A percentile compares a stretch with the other conserved stretches of the same genome.
Evolutionary conservation across 1,140 invertebrate genomes (phyloP).

Genomic region (Andrena cerasifolii): DNA sequence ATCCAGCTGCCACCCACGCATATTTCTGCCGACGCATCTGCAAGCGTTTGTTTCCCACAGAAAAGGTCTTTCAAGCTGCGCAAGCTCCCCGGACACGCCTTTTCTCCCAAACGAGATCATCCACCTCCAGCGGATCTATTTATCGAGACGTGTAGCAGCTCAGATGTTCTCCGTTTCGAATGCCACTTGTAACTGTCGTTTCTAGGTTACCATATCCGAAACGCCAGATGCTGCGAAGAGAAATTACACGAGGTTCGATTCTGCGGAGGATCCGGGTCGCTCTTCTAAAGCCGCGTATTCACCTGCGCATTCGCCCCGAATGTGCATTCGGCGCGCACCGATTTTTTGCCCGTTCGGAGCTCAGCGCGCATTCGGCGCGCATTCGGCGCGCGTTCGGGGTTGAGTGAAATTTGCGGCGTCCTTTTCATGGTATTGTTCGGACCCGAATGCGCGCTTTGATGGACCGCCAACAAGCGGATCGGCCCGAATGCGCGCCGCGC

Average conservation of each 20-base stretch:
- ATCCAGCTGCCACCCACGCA: constrained; percentile 30
- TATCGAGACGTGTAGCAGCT: not conserved
- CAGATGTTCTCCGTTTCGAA: not conserved
- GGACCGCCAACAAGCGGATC: too few species aligned
- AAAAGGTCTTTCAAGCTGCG: not conserved
- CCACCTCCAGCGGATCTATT: not conserved
- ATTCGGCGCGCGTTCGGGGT: too few species aligned
- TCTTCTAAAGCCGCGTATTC: too few species aligned
- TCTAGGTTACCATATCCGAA: not conserved
- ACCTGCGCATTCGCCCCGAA: too few species aligned
- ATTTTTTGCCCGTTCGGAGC: too few species aligned
- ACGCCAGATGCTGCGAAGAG: not conserved
- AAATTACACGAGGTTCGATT: constrained; percentile 5
- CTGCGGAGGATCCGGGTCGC: not conserved
- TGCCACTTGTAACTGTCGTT: not conserved
- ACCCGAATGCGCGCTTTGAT: too few species aligned
- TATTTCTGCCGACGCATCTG: not conserved
- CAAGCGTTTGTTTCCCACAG: constrained; percentile 1
- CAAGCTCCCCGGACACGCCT: not conserved
- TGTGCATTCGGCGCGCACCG: too few species aligned
- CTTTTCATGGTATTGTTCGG: too few species aligned
- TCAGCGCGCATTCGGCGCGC: too few species aligned
- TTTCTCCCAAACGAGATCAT: not conserved
- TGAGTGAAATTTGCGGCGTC: too few species aligned
- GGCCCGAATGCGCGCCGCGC: too few species aligned